Conservation (phyloP, 1,140 invertebrate species). For the Oedothorax gibbosus region DNA sequence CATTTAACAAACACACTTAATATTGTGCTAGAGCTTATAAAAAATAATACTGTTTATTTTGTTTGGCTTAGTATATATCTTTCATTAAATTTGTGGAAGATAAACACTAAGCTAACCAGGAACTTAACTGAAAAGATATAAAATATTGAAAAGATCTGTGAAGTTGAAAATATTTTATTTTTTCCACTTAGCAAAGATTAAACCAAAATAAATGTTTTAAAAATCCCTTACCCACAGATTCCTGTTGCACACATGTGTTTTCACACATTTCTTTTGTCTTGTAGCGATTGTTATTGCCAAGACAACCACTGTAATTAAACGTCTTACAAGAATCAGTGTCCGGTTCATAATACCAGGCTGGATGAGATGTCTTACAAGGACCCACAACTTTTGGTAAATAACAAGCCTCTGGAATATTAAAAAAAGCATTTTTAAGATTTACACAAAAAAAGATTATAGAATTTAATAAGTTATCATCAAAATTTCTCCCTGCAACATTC, state of each 20-base stretch:
- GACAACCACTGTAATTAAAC: slow-evolving; percentile 91
- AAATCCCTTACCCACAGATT: slow-evolving; percentile 44
- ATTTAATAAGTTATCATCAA: no score
- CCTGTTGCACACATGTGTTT: slow-evolving; percentile 62
- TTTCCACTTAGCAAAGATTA: background rate
- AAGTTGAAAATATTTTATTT: background rate
- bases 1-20: no score
- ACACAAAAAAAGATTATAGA: no score
- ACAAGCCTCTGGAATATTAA: slow-evolving; percentile 77
- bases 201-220: no score
- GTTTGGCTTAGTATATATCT: no score
- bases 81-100: no score
- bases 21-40: no score
- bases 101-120: no score
- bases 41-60: no score
- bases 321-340: slow-evolving; percentile 76
- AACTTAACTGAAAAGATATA: no score
- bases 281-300: slow-evolving; percentile 90
- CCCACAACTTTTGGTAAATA: slow-evolving; percentile 85
- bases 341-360: slow-evolving; percentile 86
- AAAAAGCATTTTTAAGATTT: background rate
- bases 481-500: no score
- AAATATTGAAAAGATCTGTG: no score
- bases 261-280: slow-evolving; percentile 81
- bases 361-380: slow-evolving; percentile 83